These are phyloP conservation scores for Thalpophila matura DNA, from an alignment of 2,888 invertebrate species.

Conservation along the genomic window DNA sequence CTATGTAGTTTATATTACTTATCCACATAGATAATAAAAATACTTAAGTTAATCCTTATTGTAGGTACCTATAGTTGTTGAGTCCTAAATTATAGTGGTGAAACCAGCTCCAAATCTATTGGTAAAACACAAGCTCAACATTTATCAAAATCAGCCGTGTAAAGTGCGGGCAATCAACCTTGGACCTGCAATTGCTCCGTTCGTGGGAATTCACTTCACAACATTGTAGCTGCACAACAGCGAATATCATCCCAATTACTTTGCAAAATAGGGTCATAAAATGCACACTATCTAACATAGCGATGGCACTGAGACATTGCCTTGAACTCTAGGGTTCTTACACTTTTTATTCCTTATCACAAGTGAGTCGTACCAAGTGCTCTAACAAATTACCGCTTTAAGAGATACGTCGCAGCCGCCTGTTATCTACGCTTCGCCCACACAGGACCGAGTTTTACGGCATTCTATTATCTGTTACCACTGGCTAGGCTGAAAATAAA, in stretches of 20 bases:
- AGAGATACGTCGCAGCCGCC: conserved; percentile 77
- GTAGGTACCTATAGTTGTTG: too few species aligned
- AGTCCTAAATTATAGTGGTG: background rate
- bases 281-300: conserved; percentile 31
- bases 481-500: conserved; percentile 84
- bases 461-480: conserved; percentile 83
- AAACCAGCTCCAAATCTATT: background rate
- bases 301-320: conserved; percentile 50
- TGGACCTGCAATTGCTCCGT: conserved; percentile 18
- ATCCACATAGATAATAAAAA: too few species aligned
- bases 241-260: conserved; percentile 45
- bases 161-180: conserved; percentile 34
- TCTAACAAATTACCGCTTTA: conserved; percentile 86
- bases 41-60: too few species aligned
- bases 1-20: too few species aligned
- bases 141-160: conserved; percentile 31
- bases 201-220: conserved; percentile 32
- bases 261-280: conserved; percentile 47
- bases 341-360: conserved; percentile 76
- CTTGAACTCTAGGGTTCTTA: conserved; percentile 67
- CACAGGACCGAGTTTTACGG: conserved; percentile 81
- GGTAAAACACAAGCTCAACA: conserved; percentile 7
- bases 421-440: conserved; percentile 84
- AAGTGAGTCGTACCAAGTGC: conserved; percentile 72
- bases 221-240: conserved; percentile 14